Percentiles rank a stretch among this genome's conserved stretches.
These are phyloP conservation scores for Marronus borbonicus DNA, from an alignment of 2,888 invertebrate species.

Conservation along the genomic window DNA sequence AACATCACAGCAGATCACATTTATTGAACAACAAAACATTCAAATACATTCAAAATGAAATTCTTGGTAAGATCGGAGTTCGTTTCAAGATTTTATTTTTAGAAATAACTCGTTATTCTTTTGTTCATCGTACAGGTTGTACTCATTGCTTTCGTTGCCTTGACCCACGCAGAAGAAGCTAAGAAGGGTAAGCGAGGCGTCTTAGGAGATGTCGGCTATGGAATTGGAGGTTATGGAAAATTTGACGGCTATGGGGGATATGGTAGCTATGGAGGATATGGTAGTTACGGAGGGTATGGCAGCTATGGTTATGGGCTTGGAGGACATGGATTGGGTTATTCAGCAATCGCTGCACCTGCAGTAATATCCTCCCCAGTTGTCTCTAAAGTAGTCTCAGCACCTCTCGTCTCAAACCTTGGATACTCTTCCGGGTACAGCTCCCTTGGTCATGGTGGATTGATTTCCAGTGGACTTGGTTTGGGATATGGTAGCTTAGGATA, in stretches of 20 bases:
- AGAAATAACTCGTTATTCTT: neutral
- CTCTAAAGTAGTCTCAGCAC: conserved; percentile 44
- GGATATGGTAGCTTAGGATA: conserved; percentile 30
- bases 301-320: conserved; percentile 4
- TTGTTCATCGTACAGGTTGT: conserved; percentile 21
- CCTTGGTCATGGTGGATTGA: conserved; percentile 20
- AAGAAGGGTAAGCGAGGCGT: conserved; percentile 41
- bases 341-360: conserved; percentile 32
- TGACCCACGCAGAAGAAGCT: conserved; percentile 22
- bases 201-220: conserved; percentile 33
- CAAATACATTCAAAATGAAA: conserved; percentile 30
- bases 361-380: conserved; percentile 38
- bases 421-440: conserved; percentile 5
- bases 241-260: conserved; percentile 22
- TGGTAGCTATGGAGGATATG: conserved; percentile 3
- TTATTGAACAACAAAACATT: neutral
- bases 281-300: neutral
- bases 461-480: conserved; percentile 28
- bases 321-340: conserved; percentile 24
- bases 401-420: conserved; percentile 37
- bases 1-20: conserved; percentile 3
- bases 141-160: conserved; percentile 24
- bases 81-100: neutral
- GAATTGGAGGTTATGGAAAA: conserved; percentile 30
- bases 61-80: conserved; percentile 36